Percentiles rank a stretch among this genome's conserved stretches.
These are phyloP conservation scores for Melanotaenia nigrans DNA, from an alignment of 2,797 vertebrate genomes.

Conservation along the genomic window DNA sequence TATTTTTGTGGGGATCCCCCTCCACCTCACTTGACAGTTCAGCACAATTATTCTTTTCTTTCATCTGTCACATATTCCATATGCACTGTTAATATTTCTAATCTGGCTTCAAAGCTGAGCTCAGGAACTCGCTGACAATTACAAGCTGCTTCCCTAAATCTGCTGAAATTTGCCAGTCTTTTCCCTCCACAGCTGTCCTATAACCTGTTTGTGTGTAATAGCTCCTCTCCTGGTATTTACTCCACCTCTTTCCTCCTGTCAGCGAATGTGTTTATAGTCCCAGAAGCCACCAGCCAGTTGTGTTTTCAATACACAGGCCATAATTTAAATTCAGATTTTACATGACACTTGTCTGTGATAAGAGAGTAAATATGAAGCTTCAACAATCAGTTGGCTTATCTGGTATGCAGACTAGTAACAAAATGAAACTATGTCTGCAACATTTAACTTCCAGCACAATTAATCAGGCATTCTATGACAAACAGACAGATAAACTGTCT, in stretches of 20 bases:
- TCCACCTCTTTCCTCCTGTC: not conserved
- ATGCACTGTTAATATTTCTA: not conserved
- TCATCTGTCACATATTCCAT: conserved; percentile 1
- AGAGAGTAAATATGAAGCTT: not conserved
- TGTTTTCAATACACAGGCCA: not conserved
- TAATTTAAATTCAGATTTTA: not conserved
- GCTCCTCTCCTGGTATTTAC: conserved; percentile 1
- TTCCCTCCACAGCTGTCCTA: not conserved
- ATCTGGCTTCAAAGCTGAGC: conserved; percentile 13
- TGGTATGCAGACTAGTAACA: not conserved
- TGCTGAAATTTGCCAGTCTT: not conserved
- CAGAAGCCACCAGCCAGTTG: not conserved
- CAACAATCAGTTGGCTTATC: not conserved
- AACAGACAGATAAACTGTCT: not conserved
- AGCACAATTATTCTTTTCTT: not conserved
- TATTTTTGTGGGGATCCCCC: not conserved
- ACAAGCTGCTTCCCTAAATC: conserved; percentile 9
- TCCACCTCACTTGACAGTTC: not conserved
- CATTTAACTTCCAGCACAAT: not conserved
- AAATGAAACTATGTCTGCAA: not conserved
- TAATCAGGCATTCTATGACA: not conserved
- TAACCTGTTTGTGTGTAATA: not conserved
- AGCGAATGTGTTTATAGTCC: not conserved
- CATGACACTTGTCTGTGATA: too few relatives aligned
- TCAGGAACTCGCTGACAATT: conserved; percentile 4